These are phyloP conservation scores for Speoplatyrhinus poulsoni DNA, from an alignment of 2,113 vertebrate species.

Conservation along the genomic window DNA sequence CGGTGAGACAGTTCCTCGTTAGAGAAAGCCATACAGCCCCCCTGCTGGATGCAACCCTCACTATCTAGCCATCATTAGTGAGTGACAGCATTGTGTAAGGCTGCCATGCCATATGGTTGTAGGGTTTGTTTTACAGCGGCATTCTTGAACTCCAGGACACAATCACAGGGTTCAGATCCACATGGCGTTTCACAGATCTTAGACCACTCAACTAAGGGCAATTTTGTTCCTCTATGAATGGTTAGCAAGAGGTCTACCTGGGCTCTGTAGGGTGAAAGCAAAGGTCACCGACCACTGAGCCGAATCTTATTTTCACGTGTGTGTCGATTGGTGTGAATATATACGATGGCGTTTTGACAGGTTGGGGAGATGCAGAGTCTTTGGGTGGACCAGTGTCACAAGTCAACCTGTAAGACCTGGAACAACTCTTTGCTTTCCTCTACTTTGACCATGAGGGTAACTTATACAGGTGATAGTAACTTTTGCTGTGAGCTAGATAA, in stretches of 20 bases:
- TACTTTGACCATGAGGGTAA: conserved; percentile 12
- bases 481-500: neutral
- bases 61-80: conserved; percentile 64
- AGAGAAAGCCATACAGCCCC: conserved; percentile 56
- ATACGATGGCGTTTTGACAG: conserved; percentile 46
- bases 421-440: conserved; percentile 2
- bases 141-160: conserved; percentile 47
- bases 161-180: conserved; percentile 25
- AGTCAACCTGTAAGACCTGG: neutral
- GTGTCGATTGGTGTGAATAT: conserved; percentile 28
- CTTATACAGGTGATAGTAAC: neutral
- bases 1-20: conserved; percentile 68
- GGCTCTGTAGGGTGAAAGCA: conserved; percentile 18
- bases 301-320: conserved; percentile 49
- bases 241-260: conserved; percentile 31
- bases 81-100: conserved; percentile 40
- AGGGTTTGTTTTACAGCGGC: neutral
- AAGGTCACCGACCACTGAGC: conserved; percentile 8
- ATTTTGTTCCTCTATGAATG: conserved; percentile 11
- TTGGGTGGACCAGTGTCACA: conserved; percentile 19
- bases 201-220: conserved; percentile 23
- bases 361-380: conserved; percentile 26
- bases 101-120: conserved; percentile 20
- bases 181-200: conserved; percentile 18
- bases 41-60: conserved; percentile 54